phyloP scores from a whole-genome alignment of 2,888 invertebrate genomes.

The Eristalinus aeneus region DNA sequence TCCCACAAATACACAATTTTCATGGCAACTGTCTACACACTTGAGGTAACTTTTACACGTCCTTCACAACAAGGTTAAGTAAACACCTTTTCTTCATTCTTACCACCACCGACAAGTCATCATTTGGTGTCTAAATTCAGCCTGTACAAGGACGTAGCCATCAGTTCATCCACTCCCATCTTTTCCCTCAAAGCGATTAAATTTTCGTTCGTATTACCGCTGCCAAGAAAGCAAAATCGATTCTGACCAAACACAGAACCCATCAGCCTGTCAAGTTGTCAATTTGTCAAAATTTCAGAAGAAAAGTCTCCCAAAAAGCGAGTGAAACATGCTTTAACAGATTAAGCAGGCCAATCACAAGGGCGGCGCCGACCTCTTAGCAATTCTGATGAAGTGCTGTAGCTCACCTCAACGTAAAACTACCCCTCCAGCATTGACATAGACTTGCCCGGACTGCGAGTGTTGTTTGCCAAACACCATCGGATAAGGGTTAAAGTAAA shows the following conservation, averaged over 20 bases:
- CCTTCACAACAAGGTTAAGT: neutral
- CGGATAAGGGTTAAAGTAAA: conserved; percentile 50
- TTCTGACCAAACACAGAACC: conserved; percentile 7
- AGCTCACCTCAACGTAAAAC: neutral
- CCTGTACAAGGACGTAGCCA: neutral
- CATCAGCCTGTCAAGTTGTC: conserved; percentile 30
- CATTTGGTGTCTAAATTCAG: neutral
- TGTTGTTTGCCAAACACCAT: neutral
- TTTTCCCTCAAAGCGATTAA: neutral
- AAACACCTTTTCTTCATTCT: neutral
- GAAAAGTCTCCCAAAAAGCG: neutral
- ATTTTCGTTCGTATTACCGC: neutral
- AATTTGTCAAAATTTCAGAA: conserved; percentile 5
- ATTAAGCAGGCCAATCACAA: conserved; percentile 1
- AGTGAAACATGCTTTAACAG: neutral
- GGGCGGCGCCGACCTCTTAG: neutral
- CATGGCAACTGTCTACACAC: neutral
- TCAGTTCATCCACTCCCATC: neutral
- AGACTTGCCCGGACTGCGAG: neutral
- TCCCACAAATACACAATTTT: neutral
- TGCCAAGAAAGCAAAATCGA: neutral
- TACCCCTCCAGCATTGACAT: neutral
- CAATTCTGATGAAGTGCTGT: neutral
- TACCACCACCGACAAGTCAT: neutral
- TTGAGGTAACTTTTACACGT: neutral